These are phyloP conservation scores for Melanotaenia trifasciata DNA, from an alignment of 2,797 vertebrate species.

Conservation along the genomic window DNA sequence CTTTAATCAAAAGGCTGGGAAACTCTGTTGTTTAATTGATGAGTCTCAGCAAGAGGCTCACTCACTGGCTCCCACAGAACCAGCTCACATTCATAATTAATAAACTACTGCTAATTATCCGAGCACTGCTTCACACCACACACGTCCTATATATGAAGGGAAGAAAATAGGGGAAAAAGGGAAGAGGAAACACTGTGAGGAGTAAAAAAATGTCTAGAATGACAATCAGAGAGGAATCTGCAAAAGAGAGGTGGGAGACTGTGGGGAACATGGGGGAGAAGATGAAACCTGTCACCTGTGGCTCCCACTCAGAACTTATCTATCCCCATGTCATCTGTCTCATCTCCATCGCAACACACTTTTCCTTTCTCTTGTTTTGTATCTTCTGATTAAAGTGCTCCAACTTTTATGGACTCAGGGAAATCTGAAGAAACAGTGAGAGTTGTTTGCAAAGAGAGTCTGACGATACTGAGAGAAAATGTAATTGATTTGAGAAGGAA, in stretches of 20 bases:
- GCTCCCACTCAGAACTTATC: constrained; percentile 62
- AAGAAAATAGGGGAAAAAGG: constrained; percentile 29
- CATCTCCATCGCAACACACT: constrained; percentile 68
- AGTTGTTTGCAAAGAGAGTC: constrained; percentile 14
- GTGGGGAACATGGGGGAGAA: constrained; percentile 32
- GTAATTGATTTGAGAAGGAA: constrained; percentile 61
- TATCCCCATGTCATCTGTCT: constrained; percentile 66
- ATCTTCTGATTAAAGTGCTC: constrained; percentile 68
- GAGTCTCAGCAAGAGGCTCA: constrained; percentile 76
- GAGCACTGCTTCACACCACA: constrained; percentile 49
- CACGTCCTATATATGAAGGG: constrained; percentile 59
- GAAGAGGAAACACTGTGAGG: constrained; percentile 9
- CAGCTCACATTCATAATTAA: constrained; percentile 84
- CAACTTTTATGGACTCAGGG: constrained; percentile 67
- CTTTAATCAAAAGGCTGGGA: constrained; percentile 87
- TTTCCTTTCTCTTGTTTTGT: constrained; percentile 60
- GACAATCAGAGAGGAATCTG: constrained; percentile 37
- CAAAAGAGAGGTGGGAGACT: constrained; percentile 26
- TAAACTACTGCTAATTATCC: constrained; percentile 82
- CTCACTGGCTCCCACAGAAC: constrained; percentile 81
- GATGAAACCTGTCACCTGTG: constrained; percentile 73
- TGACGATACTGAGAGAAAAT: constrained; percentile 32
- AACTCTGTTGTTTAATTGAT: constrained; percentile 88
- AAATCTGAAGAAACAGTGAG: constrained; percentile 36
- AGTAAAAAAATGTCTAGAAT: constrained; percentile 40